phyloP scores from a whole-genome alignment of 2,888 invertebrate species.

The Tipula vernalis region DNA sequence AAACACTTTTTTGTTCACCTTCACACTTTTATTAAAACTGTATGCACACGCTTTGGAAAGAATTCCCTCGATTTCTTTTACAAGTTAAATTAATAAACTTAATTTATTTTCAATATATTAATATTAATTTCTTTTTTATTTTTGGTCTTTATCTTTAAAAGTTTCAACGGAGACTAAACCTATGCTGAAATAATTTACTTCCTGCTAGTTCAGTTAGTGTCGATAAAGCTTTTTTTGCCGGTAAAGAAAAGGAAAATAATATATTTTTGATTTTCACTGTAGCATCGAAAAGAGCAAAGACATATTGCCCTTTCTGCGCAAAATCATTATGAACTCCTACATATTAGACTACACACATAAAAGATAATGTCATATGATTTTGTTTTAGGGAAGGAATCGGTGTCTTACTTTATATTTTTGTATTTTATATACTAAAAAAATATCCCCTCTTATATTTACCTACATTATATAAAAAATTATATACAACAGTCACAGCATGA shows the following conservation, averaged over 20 bases:
- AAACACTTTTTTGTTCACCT: neutral
- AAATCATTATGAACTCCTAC: neutral
- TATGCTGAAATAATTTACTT: neutral
- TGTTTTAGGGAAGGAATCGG: neutral
- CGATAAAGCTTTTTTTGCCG: neutral
- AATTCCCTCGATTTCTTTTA: conserved; percentile 6
- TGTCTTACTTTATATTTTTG: neutral
- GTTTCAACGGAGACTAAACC: conserved; percentile 16
- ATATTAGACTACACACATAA: neutral
- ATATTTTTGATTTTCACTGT: neutral
- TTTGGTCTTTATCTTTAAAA: conserved; percentile 14
- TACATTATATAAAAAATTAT: neutral
- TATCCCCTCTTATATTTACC: neutral
- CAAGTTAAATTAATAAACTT: neutral
- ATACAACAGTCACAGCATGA: neutral
- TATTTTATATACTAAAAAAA: neutral
- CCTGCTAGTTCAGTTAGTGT: neutral
- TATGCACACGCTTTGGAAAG: neutral
- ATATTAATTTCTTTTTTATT: neutral
- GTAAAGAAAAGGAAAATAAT: neutral
- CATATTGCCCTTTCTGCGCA: neutral
- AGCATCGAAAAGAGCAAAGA: neutral
- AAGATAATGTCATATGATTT: neutral
- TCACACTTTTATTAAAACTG: neutral
- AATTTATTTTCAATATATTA: neutral